Percentiles rank a stretch among this genome's conserved stretches.
Conservation (phyloP, 2,113 vertebrate genomes). For the Panurus biarmicus region DNA sequence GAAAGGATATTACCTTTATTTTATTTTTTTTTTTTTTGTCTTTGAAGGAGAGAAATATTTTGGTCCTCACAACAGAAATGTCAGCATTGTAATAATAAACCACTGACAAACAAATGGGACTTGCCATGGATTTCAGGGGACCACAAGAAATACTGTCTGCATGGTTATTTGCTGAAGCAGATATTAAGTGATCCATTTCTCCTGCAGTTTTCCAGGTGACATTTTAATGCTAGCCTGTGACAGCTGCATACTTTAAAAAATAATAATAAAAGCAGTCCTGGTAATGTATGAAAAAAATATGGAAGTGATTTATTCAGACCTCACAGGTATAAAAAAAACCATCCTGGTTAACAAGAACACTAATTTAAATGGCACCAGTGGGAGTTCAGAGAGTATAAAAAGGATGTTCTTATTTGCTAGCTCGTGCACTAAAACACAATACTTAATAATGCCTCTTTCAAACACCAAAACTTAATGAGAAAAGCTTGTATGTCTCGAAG, state of each 20-base stretch:
- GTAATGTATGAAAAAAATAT: not conserved
- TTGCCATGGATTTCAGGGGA: not conserved
- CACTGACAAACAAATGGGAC: not conserved
- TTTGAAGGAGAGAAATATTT: not conserved
- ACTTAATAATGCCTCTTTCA: slow-evolving; percentile 38
- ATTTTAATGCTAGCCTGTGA: slow-evolving; percentile 26
- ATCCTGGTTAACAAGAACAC: slow-evolving; percentile 35
- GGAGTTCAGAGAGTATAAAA: slow-evolving; percentile 21
- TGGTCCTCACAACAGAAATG: not conserved
- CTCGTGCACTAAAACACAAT: slow-evolving; percentile 13
- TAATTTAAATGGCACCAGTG: slow-evolving; percentile 9
- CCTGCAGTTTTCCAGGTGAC: slow-evolving; percentile 17
- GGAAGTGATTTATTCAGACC: slow-evolving; percentile 46
- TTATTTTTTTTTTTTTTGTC: not conserved
- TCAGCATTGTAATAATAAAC: not conserved
- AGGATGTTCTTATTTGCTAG: slow-evolving; percentile 5
- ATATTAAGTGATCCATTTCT: not conserved
- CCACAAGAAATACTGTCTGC: not conserved
- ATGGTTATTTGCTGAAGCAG: not conserved
- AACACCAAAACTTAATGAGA: slow-evolving; percentile 46
- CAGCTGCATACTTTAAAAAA: slow-evolving; percentile 25
- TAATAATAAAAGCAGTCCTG: not conserved
- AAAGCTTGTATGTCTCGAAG: slow-evolving; percentile 27
- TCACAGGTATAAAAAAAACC: slow-evolving; percentile 19
- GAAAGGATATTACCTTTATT: not conserved